Conservation (phyloP, 2,888 invertebrate genomes). For the Drosophila sordidula region DNA sequence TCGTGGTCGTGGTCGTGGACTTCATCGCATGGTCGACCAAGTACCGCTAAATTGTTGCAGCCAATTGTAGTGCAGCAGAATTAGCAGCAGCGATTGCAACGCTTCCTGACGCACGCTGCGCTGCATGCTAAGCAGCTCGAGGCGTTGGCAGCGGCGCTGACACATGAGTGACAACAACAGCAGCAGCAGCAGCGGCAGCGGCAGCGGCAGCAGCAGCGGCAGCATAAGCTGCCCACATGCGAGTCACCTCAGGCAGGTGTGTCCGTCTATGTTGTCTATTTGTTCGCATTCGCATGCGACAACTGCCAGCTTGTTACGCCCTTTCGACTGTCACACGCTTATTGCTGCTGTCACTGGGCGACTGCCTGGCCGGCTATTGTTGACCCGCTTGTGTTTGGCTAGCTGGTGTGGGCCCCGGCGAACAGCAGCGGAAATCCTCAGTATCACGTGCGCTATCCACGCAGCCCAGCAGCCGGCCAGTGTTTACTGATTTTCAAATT, state of each 20-base stretch:
- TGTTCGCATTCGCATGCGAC: conserved; percentile 41
- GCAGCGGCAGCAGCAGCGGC: too few relatives aligned
- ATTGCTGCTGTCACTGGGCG: conserved; percentile 56
- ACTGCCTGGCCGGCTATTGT: conserved; percentile 19
- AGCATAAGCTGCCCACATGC: conserved; percentile 57
- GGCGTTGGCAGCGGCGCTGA: conserved; percentile 66
- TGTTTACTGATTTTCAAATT: conserved; percentile 62
- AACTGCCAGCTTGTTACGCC: conserved; percentile 70
- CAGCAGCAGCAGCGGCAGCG: conserved; percentile 22
- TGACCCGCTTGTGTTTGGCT: conserved; percentile 2
- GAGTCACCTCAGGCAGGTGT: conserved; percentile 65
- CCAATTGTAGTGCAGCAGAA: conserved; percentile 48
- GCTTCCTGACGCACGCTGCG: conserved; percentile 66
- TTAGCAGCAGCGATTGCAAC: conserved; percentile 24
- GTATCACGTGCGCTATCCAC: conserved; percentile 22
- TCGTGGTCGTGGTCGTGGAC: conserved; percentile 43
- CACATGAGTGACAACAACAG: conserved; percentile 64
- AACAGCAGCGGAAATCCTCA: conserved; percentile 41
- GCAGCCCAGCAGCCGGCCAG: conserved; percentile 9
- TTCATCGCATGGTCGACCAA: conserved; percentile 61
- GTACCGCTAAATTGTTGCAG: conserved; percentile 76
- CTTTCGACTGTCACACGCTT: conserved; percentile 66
- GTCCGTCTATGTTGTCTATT: conserved; percentile 34
- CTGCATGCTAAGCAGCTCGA: conserved; percentile 81
- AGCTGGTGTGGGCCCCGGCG: conserved; percentile 30